phyloP scores from a whole-genome alignment of 2,113 vertebrate genomes.

The Casuarius casuarius region DNA sequence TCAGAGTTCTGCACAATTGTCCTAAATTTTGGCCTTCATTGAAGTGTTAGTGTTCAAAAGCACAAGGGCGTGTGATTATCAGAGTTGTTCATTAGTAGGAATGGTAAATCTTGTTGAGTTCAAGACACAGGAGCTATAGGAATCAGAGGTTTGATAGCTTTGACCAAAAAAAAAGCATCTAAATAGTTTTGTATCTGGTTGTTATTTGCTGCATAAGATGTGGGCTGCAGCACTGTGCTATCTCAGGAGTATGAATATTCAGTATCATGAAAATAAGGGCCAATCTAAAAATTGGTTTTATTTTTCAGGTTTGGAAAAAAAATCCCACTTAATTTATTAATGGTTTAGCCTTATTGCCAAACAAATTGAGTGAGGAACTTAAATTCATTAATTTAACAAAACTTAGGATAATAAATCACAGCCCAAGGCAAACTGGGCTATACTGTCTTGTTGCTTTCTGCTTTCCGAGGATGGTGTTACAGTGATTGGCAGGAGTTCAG shows the following conservation, averaged over 20 bases:
- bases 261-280: fast-evolving
- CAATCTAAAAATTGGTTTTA: not conserved
- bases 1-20: not conserved
- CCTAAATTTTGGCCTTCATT: not conserved
- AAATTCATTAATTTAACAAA: not conserved
- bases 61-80: fast-evolving
- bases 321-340: not conserved
- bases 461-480: not conserved
- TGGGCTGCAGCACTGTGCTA: not conserved
- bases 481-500: not conserved
- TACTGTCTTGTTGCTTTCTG: not conserved
- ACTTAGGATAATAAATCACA: not conserved
- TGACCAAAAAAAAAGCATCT: no score
- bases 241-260: not conserved
- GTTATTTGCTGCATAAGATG: not conserved
- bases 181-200: not conserved
- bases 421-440: not conserved
- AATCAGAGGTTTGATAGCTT: not conserved
- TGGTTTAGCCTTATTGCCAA: not conserved
- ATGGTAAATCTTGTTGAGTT: not conserved
- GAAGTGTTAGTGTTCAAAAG: not conserved
- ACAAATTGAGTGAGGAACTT: not conserved
- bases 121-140: not conserved
- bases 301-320: not conserved
- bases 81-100: not conserved